A percentile compares a stretch with the other conserved stretches of the same genome.
Conservation (phyloP, 2,113 vertebrate genomes). For the Ciconia maguari region DNA sequence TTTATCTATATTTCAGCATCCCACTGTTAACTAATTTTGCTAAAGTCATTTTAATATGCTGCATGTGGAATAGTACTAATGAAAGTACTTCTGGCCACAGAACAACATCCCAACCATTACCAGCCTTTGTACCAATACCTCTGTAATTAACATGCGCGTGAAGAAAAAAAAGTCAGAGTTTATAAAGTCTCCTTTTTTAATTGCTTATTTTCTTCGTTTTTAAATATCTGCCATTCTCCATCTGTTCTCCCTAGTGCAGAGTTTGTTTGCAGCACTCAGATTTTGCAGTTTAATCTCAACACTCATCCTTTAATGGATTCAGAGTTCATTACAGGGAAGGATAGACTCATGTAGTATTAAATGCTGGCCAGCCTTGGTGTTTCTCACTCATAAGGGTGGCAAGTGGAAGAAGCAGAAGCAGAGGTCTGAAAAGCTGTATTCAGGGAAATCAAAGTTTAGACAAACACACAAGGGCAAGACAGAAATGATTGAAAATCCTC, state of each 20-base stretch:
- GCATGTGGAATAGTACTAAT: conserved; percentile 41
- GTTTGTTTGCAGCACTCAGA: conserved; percentile 30
- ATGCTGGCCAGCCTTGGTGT: conserved; percentile 22
- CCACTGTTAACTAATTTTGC: conserved; percentile 21
- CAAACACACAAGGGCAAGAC: conserved; percentile 14
- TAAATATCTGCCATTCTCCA: conserved; percentile 56
- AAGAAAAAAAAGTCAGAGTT: background rate
- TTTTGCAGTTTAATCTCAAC: conserved; percentile 45
- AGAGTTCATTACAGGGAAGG: conserved; percentile 38
- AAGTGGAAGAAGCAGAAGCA: conserved; percentile 16
- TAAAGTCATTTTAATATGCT: conserved; percentile 33
- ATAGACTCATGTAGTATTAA: background rate
- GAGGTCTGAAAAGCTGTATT: conserved; percentile 43
- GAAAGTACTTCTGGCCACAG: conserved; percentile 35
- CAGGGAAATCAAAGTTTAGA: conserved; percentile 32
- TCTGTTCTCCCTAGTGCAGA: conserved; percentile 52
- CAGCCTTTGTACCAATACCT: conserved; percentile 22
- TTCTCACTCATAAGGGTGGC: conserved; percentile 3
- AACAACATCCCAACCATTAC: conserved; percentile 37
- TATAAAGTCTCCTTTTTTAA: conserved; percentile 47
- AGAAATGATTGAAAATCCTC: background rate
- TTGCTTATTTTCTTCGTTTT: conserved; percentile 52
- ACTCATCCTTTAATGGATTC: conserved; percentile 50
- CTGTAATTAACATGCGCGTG: background rate
- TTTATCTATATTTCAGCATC: conserved; percentile 5